Conservation (phyloP, 2,113 vertebrate species). For the Eretmochelys imbricata region DNA sequence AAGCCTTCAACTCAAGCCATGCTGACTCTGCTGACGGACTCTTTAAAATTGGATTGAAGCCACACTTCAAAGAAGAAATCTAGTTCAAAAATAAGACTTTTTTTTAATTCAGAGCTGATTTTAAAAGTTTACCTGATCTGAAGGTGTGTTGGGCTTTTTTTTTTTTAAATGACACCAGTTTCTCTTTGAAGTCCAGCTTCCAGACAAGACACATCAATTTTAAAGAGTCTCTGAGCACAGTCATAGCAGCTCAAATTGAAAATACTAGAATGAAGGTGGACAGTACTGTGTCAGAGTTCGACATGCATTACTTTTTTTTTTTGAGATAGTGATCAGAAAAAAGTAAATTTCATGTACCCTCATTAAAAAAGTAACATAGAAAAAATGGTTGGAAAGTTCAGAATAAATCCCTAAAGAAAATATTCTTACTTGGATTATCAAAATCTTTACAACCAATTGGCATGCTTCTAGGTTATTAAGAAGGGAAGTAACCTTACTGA, state of each 20-base stretch:
- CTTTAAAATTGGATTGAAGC: slow-evolving; percentile 71
- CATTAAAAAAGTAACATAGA: neutral
- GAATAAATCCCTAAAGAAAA: neutral
- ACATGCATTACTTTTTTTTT: neutral
- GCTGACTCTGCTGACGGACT: slow-evolving; percentile 59
- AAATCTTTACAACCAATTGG: neutral
- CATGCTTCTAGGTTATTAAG: neutral
- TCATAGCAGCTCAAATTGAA: neutral
- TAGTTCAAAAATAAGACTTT: slow-evolving; percentile 63
- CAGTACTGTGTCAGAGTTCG: neutral
- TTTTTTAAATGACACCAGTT: slow-evolving; percentile 50
- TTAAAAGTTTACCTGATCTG: slow-evolving; percentile 74
- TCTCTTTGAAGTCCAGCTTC: slow-evolving; percentile 73
- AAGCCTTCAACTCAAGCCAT: slow-evolving; percentile 50
- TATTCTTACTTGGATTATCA: neutral
- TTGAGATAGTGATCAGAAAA: neutral
- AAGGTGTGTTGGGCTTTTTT: neutral
- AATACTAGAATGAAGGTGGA: slow-evolving; percentile 3
- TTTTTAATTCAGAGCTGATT: slow-evolving; percentile 15
- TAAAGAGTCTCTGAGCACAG: slow-evolving; percentile 52
- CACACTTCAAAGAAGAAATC: slow-evolving; percentile 68
- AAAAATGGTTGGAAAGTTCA: neutral
- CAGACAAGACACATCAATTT: slow-evolving; percentile 53
- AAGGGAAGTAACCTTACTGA: neutral
- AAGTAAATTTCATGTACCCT: neutral